phyloP scores from a whole-genome alignment of 2,113 vertebrate species.

The Serinus canaria region DNA sequence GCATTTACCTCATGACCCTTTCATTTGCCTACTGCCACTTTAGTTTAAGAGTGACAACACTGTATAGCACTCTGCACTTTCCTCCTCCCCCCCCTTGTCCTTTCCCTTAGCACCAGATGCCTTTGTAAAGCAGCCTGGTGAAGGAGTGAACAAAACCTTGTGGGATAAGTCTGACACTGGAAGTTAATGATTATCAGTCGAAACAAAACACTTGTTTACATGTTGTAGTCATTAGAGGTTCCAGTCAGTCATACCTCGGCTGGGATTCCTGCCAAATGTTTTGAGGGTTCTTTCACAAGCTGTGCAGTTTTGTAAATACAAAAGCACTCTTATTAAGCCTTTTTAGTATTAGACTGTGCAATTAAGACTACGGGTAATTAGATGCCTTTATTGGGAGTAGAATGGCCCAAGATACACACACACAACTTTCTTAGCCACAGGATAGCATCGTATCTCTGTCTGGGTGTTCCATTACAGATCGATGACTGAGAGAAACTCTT shows the following conservation, averaged over 20 bases:
- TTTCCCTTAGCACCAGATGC: slow-evolving; percentile 73
- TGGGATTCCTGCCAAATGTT: slow-evolving; percentile 86
- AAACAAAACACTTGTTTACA: slow-evolving; percentile 87
- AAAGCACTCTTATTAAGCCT: slow-evolving; percentile 80
- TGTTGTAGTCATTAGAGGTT: slow-evolving; percentile 82
- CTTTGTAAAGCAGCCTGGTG: slow-evolving; percentile 70
- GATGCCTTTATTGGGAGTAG: slow-evolving; percentile 72
- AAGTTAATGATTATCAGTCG: slow-evolving; percentile 83
- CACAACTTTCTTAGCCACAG: slow-evolving; percentile 54
- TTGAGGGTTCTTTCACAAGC: slow-evolving; percentile 82
- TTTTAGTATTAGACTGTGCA: slow-evolving; percentile 78
- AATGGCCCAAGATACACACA: slow-evolving; percentile 63
- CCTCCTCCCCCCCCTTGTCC: background rate
- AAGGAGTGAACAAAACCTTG: slow-evolving; percentile 75
- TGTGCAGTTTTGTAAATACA: slow-evolving; percentile 85
- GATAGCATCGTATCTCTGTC: slow-evolving; percentile 32
- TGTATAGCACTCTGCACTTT: slow-evolving; percentile 43
- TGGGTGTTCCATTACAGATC: slow-evolving; percentile 49
- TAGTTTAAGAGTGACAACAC: slow-evolving; percentile 68
- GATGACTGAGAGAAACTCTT: background rate
- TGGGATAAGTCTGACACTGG: slow-evolving; percentile 77
- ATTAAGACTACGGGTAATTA: slow-evolving; percentile 78
- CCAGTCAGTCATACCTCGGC: slow-evolving; percentile 80
- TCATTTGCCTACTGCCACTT: slow-evolving; percentile 68
- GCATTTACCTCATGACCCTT: slow-evolving; percentile 60